Evolutionary conservation across 2,113 vertebrate species (phyloP).

Genomic region (Epinephelus cyanopodus): DNA sequence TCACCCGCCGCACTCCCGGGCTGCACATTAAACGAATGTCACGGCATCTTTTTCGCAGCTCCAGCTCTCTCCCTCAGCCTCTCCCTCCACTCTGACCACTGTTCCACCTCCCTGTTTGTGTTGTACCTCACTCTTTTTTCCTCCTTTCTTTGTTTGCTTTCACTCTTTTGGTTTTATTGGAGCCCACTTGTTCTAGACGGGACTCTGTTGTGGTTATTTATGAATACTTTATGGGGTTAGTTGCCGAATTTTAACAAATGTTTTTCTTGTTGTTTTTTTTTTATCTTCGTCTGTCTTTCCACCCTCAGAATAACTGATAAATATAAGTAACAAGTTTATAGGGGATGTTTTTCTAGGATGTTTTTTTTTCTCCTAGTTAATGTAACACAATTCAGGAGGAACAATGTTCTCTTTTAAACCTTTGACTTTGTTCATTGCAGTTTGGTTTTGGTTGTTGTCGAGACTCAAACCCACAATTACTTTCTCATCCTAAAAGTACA

Average conservation of each 20-base stretch:
- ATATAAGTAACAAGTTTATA: conserved; percentile 39
- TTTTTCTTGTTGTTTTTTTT: conserved; percentile 10
- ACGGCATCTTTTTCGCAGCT: conserved; percentile 51
- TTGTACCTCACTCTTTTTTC: conserved; percentile 20
- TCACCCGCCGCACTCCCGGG: conserved; percentile 41
- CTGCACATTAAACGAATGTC: conserved; percentile 61
- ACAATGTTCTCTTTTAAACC: conserved; percentile 35
- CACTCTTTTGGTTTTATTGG: conserved; percentile 41
- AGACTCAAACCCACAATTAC: conserved; percentile 59
- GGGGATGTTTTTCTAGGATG: conserved; percentile 22
- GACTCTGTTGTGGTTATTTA: conserved; percentile 60
- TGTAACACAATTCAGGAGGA: conserved; percentile 16
- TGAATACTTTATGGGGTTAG: conserved; percentile 48
- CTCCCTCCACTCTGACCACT: conserved; percentile 17
- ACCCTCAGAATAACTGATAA: conserved; percentile 7
- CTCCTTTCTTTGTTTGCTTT: conserved; percentile 47
- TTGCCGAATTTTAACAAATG: conserved; percentile 41
- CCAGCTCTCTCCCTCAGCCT: neutral
- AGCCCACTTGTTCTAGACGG: conserved; percentile 46
- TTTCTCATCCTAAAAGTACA: conserved; percentile 44
- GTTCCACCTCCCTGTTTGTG: conserved; percentile 14
- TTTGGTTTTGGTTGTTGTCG: conserved; percentile 39
- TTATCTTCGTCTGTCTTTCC: neutral
- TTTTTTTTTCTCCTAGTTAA: conserved; percentile 1
- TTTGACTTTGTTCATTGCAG: conserved; percentile 31